These are phyloP conservation scores for Takifugu ocellatus DNA, from an alignment of 2,797 vertebrate genomes.

Conservation along the genomic window DNA sequence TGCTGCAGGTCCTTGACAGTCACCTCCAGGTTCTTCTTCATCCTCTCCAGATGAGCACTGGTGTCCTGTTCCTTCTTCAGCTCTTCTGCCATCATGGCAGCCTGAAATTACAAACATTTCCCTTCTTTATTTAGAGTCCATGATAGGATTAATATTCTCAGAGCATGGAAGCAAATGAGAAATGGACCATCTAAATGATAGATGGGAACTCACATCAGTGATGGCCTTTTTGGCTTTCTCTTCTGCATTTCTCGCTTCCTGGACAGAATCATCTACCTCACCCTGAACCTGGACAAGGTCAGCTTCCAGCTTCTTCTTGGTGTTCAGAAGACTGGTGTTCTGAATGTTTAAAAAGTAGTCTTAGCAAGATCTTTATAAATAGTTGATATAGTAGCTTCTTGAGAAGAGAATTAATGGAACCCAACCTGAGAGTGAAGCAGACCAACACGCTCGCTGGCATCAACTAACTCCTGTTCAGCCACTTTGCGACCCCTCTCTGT, in stretches of 20 bases:
- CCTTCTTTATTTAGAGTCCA: not conserved
- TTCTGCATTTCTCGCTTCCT: slow-evolving; percentile 86
- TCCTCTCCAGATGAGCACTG: slow-evolving; percentile 84
- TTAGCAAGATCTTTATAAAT: slow-evolving; percentile 63
- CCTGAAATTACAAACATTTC: slow-evolving; percentile 22
- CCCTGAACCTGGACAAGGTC: slow-evolving; percentile 79
- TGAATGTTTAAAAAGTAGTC: not conserved
- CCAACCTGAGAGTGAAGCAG: slow-evolving; percentile 78
- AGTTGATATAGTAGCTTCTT: slow-evolving; percentile 42
- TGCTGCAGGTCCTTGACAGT: slow-evolving; percentile 84
- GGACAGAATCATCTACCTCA: slow-evolving; percentile 82
- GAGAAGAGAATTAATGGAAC: not conserved
- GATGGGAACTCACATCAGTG: slow-evolving; percentile 77
- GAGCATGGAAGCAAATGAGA: too few species aligned
- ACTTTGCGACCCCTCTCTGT: slow-evolving; percentile 78
- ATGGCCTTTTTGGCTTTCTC: slow-evolving; percentile 91
- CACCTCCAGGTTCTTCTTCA: slow-evolving; percentile 74
- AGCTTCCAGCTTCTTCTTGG: slow-evolving; percentile 3
- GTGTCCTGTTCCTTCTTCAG: slow-evolving; percentile 92
- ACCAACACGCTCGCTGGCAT: slow-evolving; percentile 79
- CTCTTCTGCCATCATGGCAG: slow-evolving; percentile 90
- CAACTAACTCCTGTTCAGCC: slow-evolving; percentile 84
- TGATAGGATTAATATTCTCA: not conserved
- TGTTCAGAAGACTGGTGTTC: slow-evolving; percentile 5
- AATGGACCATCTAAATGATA: not conserved